Percentiles rank a stretch among this genome's conserved stretches.
Conservation (phyloP, 2,113 vertebrate species). For the Phaethornis superciliosus region DNA sequence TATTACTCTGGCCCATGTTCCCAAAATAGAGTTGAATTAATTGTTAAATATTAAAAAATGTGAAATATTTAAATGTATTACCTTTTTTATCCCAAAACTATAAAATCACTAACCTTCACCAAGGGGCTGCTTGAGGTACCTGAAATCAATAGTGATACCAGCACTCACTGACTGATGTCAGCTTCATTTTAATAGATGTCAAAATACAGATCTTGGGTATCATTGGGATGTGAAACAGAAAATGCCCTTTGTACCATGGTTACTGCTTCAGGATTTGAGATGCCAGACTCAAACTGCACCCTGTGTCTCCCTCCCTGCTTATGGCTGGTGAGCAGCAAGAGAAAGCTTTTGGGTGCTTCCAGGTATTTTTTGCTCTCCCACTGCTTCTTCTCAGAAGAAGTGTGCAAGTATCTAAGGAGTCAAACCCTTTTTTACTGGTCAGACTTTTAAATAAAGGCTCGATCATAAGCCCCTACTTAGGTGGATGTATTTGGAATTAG, state of each 20-base stretch:
- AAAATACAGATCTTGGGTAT: background rate
- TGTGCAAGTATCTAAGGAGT: fast-evolving
- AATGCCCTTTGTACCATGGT: background rate
- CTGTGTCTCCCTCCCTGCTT: background rate
- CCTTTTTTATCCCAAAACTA: background rate
- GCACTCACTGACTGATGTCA: background rate
- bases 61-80: background rate
- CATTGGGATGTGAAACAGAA: background rate
- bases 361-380: background rate
- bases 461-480: background rate
- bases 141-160: background rate
- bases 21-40: background rate
- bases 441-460: background rate
- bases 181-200: background rate
- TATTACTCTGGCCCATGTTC: background rate
- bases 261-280: background rate
- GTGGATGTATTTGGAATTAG: background rate
- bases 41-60: background rate
- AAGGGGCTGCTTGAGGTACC: background rate
- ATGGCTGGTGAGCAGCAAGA: background rate
- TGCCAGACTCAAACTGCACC: background rate
- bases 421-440: background rate
- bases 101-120: background rate
- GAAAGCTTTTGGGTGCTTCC: background rate
- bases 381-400: background rate